phyloP scores from a whole-genome alignment of 2,888 invertebrate genomes.

The Phorcus lineatus region DNA sequence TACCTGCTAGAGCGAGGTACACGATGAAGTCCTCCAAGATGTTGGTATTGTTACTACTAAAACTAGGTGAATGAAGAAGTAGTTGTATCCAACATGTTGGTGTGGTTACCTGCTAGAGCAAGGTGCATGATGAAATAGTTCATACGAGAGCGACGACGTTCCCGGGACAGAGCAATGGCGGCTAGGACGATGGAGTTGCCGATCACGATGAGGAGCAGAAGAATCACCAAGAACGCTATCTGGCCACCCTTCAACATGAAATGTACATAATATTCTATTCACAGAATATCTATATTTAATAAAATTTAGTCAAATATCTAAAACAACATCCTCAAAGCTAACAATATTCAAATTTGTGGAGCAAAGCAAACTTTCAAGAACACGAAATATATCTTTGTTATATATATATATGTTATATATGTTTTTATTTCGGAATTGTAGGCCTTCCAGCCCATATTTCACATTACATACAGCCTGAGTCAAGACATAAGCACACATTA shows the following conservation, averaged over 20 bases:
- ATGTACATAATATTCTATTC: slow-evolving; percentile 1
- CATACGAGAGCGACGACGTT: slow-evolving; percentile 89
- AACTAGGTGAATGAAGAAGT: slow-evolving; percentile 94
- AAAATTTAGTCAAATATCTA: too few relatives aligned
- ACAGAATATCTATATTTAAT: too few relatives aligned
- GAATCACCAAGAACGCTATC: slow-evolving; percentile 89
- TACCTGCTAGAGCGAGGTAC: slow-evolving; percentile 78
- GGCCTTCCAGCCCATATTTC: too few relatives aligned
- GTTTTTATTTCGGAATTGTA: too few relatives aligned
- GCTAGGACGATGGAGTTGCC: slow-evolving; percentile 92
- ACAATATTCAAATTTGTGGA: too few relatives aligned
- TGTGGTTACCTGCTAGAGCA: slow-evolving; percentile 88
- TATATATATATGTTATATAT: too few relatives aligned
- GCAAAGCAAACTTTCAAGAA: too few relatives aligned
- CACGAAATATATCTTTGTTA: too few relatives aligned
- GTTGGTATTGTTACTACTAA: slow-evolving; percentile 83
- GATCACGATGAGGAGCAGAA: slow-evolving; percentile 89
- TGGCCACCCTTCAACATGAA: slow-evolving; percentile 85
- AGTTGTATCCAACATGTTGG: slow-evolving; percentile 85
- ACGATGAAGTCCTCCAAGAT: too few relatives aligned
- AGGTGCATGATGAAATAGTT: slow-evolving; percentile 96
- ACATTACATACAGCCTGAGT: too few relatives aligned
- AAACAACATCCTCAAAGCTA: too few relatives aligned
- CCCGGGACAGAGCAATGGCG: slow-evolving; percentile 87
- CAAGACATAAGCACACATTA: too few relatives aligned